Evolutionary conservation across 2,888 invertebrate species (phyloP).

Genomic region (Agonopterix alstromeriana): DNA sequence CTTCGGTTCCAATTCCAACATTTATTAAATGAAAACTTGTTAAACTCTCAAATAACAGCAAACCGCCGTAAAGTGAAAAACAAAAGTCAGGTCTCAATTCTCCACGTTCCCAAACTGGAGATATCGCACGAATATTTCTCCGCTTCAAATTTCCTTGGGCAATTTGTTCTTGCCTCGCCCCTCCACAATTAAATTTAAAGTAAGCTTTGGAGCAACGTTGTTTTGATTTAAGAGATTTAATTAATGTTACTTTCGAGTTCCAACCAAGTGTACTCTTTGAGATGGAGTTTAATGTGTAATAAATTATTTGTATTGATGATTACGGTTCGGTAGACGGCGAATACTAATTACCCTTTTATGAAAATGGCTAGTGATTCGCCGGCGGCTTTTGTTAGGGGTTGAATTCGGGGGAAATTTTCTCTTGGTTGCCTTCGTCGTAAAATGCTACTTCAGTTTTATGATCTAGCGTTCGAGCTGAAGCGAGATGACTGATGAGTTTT

Average conservation of each 20-base stretch:
- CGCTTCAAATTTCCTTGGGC: conserved; percentile 37
- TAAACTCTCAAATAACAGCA: too few relatives aligned
- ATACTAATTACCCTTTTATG: too few relatives aligned
- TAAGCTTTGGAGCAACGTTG: conserved; percentile 49
- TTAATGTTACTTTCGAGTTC: conserved; percentile 47
- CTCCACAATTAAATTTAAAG: conserved; percentile 58
- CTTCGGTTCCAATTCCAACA: too few relatives aligned
- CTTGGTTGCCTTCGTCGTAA: too few relatives aligned
- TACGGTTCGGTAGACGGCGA: too few relatives aligned
- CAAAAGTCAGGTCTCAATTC: conserved; percentile 10
- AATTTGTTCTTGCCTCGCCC: conserved; percentile 48
- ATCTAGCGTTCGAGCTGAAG: too few relatives aligned
- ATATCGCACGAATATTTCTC: conserved; percentile 21
- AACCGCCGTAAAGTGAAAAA: background rate
- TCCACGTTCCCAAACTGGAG: conserved; percentile 15
- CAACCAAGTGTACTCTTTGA: conserved; percentile 20
- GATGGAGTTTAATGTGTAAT: conserved; percentile 30
- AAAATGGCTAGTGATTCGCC: too few relatives aligned
- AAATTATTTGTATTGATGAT: conserved; percentile 12
- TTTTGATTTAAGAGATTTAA: conserved; percentile 67
- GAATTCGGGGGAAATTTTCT: too few relatives aligned
- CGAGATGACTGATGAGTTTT: too few relatives aligned
- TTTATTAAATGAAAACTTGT: too few relatives aligned
- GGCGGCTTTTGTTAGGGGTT: too few relatives aligned
- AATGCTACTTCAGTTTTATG: too few relatives aligned